Evolutionary conservation across 2,113 vertebrate genomes (phyloP), one percentile per base, ranked within the genome.

Genomic region (Lepus europaeus): DNA sequence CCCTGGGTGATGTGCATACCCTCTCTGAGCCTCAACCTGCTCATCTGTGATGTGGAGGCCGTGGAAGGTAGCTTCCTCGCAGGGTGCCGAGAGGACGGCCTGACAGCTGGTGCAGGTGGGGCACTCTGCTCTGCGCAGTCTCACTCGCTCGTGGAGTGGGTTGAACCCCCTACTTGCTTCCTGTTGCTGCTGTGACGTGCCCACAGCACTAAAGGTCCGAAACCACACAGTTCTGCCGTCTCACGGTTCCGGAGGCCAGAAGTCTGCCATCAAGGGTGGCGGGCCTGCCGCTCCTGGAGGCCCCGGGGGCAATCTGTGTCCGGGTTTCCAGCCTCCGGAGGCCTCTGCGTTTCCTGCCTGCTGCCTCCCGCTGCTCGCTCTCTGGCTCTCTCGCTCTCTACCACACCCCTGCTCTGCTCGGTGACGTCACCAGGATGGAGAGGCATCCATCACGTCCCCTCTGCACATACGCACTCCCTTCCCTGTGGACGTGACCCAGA

Each of bases 371-470:
- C 87, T 33, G 9, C 36, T 36, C 36, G 36, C 36, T 36, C 36
- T 36, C 36, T 36, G 36, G 36, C 36, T 36, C 36, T 36, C 36
- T 36, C 36, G 36, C 36, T 36, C 36, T 36, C 36, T 36, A 36
- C 36, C 36, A 36, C 36, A 36, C 36, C 36, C 36, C 36, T 36
- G 36, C 36, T 36, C 36, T 36, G 36, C 36, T 36, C 36, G 3
- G 36, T 36, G 36, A 36, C 36, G 36, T 63, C 36, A 25, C 25
- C 45, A 16, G n/a, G 53, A 9, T 33, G 56, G 2, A 56, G n/a
- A 31, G 6, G 20, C 3, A 1, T 59, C 33, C 76, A 0, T 12
- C 12, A 31, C 16, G 0, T 39, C 29, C 36, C 36, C 36, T 3
- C 36, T 36, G 36, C 36, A 36, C 36, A 36, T 36, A 27, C 31